phyloP scores from a whole-genome alignment of 2,797 vertebrate genomes.

The Paedocypris micromegethes region DNA sequence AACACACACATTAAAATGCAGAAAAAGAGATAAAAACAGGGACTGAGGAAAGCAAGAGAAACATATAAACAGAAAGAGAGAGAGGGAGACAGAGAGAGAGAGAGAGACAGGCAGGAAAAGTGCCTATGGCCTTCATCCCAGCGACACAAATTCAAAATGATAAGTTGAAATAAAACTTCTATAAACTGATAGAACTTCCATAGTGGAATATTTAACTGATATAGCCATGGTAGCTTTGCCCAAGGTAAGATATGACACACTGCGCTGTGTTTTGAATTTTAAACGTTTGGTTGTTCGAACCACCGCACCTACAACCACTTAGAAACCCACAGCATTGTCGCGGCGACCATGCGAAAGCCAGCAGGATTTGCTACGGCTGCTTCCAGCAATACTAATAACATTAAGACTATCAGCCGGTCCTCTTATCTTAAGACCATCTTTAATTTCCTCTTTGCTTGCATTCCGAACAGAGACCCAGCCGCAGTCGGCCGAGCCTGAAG shows the following conservation, averaged over 20 bases:
- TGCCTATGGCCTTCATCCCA: too few species aligned
- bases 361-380: slow-evolving; percentile 1
- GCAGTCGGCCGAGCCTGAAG: slow-evolving; percentile 4
- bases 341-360: slow-evolving; percentile 4
- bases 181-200: background rate
- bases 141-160: too few species aligned
- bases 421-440: slow-evolving; percentile 39
- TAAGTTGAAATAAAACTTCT: too few species aligned
- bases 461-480: slow-evolving; percentile 18
- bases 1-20: too few species aligned
- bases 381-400: slow-evolving; percentile 36
- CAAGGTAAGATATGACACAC: background rate
- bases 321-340: background rate
- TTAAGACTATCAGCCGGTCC: slow-evolving; percentile 24
- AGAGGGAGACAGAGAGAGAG: too few species aligned
- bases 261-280: background rate
- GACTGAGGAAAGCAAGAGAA: too few species aligned
- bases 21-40: too few species aligned
- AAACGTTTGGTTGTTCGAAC: slow-evolving; percentile 3
- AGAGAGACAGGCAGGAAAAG: too few species aligned
- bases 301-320: slow-evolving; percentile 12
- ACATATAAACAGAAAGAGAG: too few species aligned
- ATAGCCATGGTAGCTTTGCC: background rate
- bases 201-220: background rate
- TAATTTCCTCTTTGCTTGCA: slow-evolving; percentile 40